Evolutionary conservation across 2,113 vertebrate species (phyloP).

Genomic region (Epinephelus fuscoguttatus): DNA sequence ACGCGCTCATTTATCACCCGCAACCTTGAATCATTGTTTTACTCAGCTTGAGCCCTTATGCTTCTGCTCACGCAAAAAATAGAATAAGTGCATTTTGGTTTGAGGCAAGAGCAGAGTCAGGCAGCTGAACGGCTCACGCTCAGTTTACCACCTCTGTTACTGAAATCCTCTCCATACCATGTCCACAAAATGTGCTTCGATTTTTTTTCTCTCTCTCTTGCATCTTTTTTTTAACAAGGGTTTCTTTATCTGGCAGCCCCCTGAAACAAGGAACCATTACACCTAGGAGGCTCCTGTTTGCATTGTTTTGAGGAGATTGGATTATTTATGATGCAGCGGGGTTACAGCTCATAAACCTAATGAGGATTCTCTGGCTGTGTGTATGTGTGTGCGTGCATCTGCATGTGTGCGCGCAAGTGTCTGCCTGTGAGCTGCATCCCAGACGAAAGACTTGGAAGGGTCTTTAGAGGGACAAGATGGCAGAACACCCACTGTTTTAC

Average conservation of each 20-base stretch:
- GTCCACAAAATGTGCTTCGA: constrained; percentile 43
- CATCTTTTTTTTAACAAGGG: constrained; percentile 32
- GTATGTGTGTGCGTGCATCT: constrained; percentile 29
- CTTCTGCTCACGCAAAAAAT: constrained; percentile 70
- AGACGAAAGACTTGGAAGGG: constrained; percentile 56
- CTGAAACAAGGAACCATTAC: constrained; percentile 48
- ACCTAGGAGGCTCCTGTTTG: constrained; percentile 52
- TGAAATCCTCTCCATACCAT: constrained; percentile 32
- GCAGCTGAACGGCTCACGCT: constrained; percentile 22
- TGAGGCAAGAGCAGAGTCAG: constrained; percentile 57
- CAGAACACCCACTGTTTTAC: constrained; percentile 63
- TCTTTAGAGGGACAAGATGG: constrained; percentile 55
- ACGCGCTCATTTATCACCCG: constrained; percentile 80
- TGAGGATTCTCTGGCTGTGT: constrained; percentile 60
- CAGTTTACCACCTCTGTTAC: constrained; percentile 43
- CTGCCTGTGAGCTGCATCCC: constrained; percentile 37
- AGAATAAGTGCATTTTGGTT: constrained; percentile 68
- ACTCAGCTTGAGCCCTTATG: constrained; percentile 75
- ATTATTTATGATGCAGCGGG: constrained; percentile 74
- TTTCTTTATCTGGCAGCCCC: constrained; percentile 47
- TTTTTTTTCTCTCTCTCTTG: neutral
- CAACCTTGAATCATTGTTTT: constrained; percentile 84
- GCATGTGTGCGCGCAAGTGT: constrained; percentile 23
- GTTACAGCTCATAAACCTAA: constrained; percentile 75
- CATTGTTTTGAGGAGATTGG: constrained; percentile 68